Conservation (phyloP, 2,797 vertebrate genomes). For the Podargus strigoides region DNA sequence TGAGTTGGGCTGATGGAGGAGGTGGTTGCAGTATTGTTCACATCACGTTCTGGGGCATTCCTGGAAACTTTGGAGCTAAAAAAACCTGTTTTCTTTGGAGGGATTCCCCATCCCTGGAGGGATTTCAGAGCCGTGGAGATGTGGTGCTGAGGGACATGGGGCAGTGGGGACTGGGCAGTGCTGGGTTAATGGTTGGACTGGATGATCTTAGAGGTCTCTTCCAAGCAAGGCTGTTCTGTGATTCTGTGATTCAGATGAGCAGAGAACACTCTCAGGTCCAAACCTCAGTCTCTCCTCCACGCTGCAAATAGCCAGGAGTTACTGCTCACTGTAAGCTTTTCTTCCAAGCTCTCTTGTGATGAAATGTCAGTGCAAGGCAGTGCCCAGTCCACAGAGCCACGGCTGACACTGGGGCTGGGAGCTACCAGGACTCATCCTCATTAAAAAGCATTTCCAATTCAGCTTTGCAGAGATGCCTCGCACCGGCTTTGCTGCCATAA, state of each 20-base stretch:
- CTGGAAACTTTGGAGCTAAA: background rate
- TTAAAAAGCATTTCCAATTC: background rate
- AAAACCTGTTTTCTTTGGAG: background rate
- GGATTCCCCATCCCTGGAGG: no score
- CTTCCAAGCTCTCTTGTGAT: background rate
- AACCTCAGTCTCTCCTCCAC: background rate
- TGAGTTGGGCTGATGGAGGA: fast-evolving
- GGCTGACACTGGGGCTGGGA: background rate
- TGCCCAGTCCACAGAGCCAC: fast-evolving
- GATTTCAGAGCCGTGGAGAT: no score
- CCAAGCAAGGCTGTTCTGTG: no score
- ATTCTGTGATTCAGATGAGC: no score
- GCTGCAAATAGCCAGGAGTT: background rate
- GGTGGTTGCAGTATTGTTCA: background rate
- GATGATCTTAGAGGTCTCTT: no score
- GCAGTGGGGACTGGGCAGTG: no score
- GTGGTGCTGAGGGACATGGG: no score
- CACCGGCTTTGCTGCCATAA: background rate
- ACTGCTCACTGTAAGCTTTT: background rate
- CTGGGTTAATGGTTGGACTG: no score
- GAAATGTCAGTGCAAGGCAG: background rate
- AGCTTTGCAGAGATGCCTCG: background rate
- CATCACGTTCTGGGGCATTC: background rate
- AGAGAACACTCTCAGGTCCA: background rate
- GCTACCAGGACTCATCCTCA: background rate